Base-by-base conservation (phyloP, 2,888 invertebrate genomes). In the Phymatocera aterrima region DNA sequence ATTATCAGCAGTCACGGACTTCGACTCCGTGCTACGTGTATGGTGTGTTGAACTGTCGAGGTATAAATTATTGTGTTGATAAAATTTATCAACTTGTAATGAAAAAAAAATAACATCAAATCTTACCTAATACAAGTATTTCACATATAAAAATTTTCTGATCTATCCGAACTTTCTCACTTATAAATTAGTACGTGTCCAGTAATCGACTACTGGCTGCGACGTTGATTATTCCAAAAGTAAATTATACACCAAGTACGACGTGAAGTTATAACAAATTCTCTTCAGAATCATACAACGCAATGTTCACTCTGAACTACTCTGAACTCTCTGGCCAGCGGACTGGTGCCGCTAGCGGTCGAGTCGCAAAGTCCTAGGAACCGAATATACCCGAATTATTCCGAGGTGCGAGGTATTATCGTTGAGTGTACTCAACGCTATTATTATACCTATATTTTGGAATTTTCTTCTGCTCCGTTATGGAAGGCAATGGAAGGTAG, bases 221-320 rank as follows among this genome's bases (percentile, higher is more conserved):
- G 37, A 37, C 18, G 34, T 18, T 68, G 46, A 40, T 68, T 43
- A 68, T 46, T 43, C 40, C 46, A 43, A 46, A 68, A 68, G 28
- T 21, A 43, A 24, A 46, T 68, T 28, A 46, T 46, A 5, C 31
- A 8, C 43, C 15, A 46, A 37, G 24, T 68, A 68, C 68, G 68
- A 64, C 64, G 64, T 51, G 72, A 51, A 72, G 51, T 51, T 51
- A 72, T 72, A 72, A 72, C 72, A 72, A 72, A 72, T 72, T 51
- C 18, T 10, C 15, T 46, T 1, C 4, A 4, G 21, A 18, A 28
- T 46, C 21, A 43, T 31, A 72, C 72, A 31, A 51, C 72, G 51
- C 28, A 72, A 40, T 37, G 8, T 64, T 64, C 61, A 24, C n/a
- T 64, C 61, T n/a, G 46, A n/a, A n/a, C n/a, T 15, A 64, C 12